Conservation (phyloP, 1,140 invertebrate genomes). For the Gerris buenoi region DNA sequence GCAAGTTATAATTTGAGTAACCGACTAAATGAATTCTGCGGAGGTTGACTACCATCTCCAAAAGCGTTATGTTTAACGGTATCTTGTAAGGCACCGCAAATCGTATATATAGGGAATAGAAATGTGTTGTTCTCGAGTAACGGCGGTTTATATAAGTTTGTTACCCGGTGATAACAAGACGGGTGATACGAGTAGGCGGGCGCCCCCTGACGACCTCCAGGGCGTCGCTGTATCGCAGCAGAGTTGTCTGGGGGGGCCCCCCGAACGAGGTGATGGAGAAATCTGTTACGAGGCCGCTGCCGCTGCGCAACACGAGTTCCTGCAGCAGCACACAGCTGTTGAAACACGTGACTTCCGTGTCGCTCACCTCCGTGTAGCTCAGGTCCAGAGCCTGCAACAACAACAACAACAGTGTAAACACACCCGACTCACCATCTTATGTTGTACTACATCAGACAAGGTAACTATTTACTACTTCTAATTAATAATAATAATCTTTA, state of each 20-base stretch:
- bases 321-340: conserved; percentile 41
- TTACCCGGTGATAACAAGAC: not conserved
- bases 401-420: too few species aligned
- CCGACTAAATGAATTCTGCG: too few species aligned
- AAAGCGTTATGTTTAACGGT: too few species aligned
- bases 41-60: too few species aligned
- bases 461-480: not conserved
- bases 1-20: not conserved
- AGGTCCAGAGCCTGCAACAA: conserved; percentile 42
- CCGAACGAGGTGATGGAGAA: conserved; percentile 13
- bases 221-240: not conserved
- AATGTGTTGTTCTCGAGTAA: too few species aligned
- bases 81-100: too few species aligned
- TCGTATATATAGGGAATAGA: too few species aligned
- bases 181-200: not conserved
- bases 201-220: not conserved
- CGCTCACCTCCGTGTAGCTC: conserved; percentile 44
- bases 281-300: conserved; percentile 21
- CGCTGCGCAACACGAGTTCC: conserved; percentile 42
- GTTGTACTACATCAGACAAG: too few species aligned
- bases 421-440: too few species aligned
- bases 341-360: conserved; percentile 50
- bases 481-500: not conserved
- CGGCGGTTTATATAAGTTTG: too few species aligned
- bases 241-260: not conserved